Evolutionary conservation across 2,888 invertebrate species (phyloP), one percentile per base, ranked within the genome.

Genomic region (Asteroscopus sphinx): DNA sequence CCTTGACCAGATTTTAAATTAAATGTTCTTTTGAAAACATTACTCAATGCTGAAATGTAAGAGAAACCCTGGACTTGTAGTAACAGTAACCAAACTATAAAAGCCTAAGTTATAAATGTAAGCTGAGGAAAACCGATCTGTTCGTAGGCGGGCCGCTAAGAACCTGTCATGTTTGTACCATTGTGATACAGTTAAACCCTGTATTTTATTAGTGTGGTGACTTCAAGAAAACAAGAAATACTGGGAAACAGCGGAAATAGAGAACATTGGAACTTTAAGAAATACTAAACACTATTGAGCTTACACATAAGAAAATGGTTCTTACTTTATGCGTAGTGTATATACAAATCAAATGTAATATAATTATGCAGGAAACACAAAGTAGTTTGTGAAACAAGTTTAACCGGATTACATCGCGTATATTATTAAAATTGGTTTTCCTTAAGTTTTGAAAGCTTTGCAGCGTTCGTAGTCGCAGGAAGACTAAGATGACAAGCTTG

Each of bases 181-280:
- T 71, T 71, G 67, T 52, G 59, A 52, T 71, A 72, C 28, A 58
- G 47, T 67, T 37, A 67, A 67, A 65, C 60, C 68, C 39, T 17
- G n/a, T 72, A 67, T 71, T 66, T 72, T 67, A 72, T 67, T 72
- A 52, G 44, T 17, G 60, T 35, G 66, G 47, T 67, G 67, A 58
- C 67, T 67, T 72, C 67, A 51, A 71, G 67, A 71, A 71, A 51
- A 67, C 67, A 51, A 71, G 67, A 71, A 71, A 51, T 57, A 47
- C 51, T 36, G 47, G 39, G 46, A 12, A 66, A 39, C 35, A 15
- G 41, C 28, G 45, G n/a, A 68, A 62, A 51, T 33, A 30, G 32
- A 21, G 15, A 44, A 44, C 30, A 12, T 66, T 4, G 28, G 12
- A 15, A 44, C 3, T 69, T 48, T 21, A 21, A 3, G 21, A 21